Conservation (phyloP, 2,888 invertebrate genomes). For the Penaeus monodon region DNA sequence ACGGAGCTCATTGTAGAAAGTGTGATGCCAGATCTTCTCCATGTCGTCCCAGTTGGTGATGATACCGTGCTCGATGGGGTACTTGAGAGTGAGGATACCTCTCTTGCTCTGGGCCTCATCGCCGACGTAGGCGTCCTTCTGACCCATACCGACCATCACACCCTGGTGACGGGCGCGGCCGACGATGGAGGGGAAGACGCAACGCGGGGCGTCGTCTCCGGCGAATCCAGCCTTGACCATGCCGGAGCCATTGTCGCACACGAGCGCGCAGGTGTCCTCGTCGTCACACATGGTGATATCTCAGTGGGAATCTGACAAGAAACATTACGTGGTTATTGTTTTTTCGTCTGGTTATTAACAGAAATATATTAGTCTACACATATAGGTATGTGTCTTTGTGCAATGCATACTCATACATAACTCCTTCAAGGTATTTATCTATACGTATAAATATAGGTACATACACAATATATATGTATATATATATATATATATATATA, state of each 20-base stretch:
- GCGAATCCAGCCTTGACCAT: conserved; percentile 50
- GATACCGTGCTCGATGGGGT: conserved; percentile 65
- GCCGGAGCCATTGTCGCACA: conserved; percentile 39
- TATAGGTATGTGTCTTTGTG: too few species aligned
- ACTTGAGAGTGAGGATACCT: conserved; percentile 65
- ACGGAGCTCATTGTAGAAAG: conserved; percentile 97
- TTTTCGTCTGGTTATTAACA: too few species aligned
- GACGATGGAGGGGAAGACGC: conserved; percentile 53
- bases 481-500: too few species aligned
- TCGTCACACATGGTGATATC: conserved; percentile 26
- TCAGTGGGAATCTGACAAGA: background rate
- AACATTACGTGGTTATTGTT: too few species aligned
- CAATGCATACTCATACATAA: too few species aligned
- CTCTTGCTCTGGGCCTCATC: conserved; percentile 65
- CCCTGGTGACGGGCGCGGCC: conserved; percentile 58
- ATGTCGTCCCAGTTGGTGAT: conserved; percentile 96
- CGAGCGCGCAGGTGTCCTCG: conserved; percentile 22
- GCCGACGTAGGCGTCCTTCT: conserved; percentile 65
- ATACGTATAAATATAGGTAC: too few species aligned
- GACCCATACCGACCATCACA: conserved; percentile 59
- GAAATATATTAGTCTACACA: too few species aligned
- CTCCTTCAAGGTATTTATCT: too few species aligned
- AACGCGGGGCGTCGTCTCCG: conserved; percentile 44
- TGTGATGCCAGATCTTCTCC: conserved; percentile 99
- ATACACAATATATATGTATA: too few species aligned